Evolutionary conservation across 92 coral and sea anemone genomes (phyloP), one percentile per base, ranked within the genome.

Genomic region (Bergia sp.): DNA sequence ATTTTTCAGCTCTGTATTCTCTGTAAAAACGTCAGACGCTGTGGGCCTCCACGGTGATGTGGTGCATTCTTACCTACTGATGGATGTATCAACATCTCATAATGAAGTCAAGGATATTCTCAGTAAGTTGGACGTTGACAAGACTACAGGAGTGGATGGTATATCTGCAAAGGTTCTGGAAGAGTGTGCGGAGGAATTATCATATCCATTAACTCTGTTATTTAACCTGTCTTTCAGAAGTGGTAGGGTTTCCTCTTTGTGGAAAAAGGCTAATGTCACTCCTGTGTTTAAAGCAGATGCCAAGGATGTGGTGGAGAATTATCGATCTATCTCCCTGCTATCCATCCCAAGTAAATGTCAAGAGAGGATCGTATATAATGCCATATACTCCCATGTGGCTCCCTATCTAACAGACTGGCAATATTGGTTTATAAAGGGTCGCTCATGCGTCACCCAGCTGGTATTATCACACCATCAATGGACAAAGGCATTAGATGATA

Each of bases 81-180:
- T 83, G 88, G 77, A 89, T 10, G 84, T 89, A 0, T 89, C 84
- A 13, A 89, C 91, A 5, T 73, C 88, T 13, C 40, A 42, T 4
- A 82, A 75, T 40, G 66, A 82, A 8, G 78, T 89, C 42, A 76
- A 64, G 85, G 36, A 10, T 84, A 83, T 89, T 36, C 88, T 89
- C 23, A 4, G 89, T 55, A 89, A 73, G 0, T 38, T 89, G 41
- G 88, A 82, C 36, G 71, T 76, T 64, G 76, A 73, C 21, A 89
- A 89, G 23, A 77, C 88, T 10, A 85, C 92, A 67, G 86, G 89
- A 85, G 92, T 90, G 89, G 92, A 77, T 13, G 86, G 79, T 37
- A 79, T 85, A 85, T 15, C 92, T 10, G 89, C 89, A 76, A 90
- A 86, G 75, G 78, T 90, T 47, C 80, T 77, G 57, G 45, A 77